Conservation (phyloP, 2,113 vertebrate species). For the Numida meleagris region DNA sequence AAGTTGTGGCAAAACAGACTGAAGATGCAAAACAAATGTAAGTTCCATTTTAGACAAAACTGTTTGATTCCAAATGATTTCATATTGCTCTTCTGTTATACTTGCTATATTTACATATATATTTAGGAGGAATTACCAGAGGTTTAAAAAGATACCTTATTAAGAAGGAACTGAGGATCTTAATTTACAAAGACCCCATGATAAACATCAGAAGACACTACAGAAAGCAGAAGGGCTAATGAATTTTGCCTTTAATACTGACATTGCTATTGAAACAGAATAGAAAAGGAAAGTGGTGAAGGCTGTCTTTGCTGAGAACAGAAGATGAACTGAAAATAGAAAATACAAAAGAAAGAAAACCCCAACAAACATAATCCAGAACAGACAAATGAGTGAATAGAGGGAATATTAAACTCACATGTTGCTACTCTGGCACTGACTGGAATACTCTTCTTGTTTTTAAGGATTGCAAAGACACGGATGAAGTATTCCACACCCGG, state of each 20-base stretch:
- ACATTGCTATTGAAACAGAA: not conserved
- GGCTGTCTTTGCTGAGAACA: not conserved
- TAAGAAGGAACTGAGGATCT: not conserved
- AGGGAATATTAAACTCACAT: constrained; percentile 76
- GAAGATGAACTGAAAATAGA: not conserved
- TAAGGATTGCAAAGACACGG: constrained; percentile 93
- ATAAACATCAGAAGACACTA: not conserved
- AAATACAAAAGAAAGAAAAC: not conserved
- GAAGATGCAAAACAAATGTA: not conserved
- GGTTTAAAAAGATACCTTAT: not conserved
- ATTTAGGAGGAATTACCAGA: not conserved
- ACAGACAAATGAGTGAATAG: not conserved
- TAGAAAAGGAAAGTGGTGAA: not conserved
- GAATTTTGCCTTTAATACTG: not conserved
- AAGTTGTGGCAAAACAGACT: not conserved
- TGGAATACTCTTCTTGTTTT: constrained; percentile 92
- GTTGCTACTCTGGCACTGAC: constrained; percentile 94
- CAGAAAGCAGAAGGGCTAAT: not conserved
- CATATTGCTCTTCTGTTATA: not conserved
- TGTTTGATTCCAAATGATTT: not conserved
- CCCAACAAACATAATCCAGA: rapidly evolving
- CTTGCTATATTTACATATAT: not conserved
- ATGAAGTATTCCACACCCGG: constrained; percentile 96
- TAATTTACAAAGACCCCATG: not conserved
- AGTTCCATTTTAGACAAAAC: not conserved